Base-by-base conservation (phyloP, 2,797 vertebrate species). In the Steatocranus sp. region DNA sequence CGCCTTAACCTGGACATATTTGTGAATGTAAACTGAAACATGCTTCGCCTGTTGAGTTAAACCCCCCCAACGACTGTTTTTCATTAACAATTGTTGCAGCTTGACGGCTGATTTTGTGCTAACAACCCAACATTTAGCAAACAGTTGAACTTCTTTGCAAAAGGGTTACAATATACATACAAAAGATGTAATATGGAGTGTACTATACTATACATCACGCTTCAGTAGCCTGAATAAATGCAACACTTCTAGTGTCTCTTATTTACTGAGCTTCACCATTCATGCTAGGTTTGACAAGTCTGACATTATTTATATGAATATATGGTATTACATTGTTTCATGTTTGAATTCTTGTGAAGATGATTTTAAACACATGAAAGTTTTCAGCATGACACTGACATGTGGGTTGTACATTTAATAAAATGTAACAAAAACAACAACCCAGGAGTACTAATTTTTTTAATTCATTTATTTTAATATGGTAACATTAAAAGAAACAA, bases 151-250 rank as follows among this genome's bases (percentile, higher is more conserved):
- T 27, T 75, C 36, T 61, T 77, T 66, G 11, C 12, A 56, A 46
- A 80, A 38, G 36, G 1, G 11, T 11, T 41, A 18, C n/a, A 4
- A n/a, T 11, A 18, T 50, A 9, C 6, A 25, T 74, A 18, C 11
- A 70, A 58, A 46, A 75, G 2, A 30, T 81, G 56, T 30, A 12
- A 70, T 79, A 68, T 36, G 83, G 48, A 48, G 9, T 84, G 4
- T 14, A 63, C 15, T 87, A 48, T 77, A 78, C 83, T 46, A 80
- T 17, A 80, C 23, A 63, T 66, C 30, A 75, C 78, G 14, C 15
- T 70, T 82, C 27, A 49, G 17, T 82, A 46, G 8, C 27, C 46
- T 86, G 12, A 94, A 93, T 93, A 90, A 93, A 93, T 51, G 54
- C 48, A 83, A 68, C 86, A 48, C 43, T 78, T 86, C 87, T 79